These are phyloP conservation scores for Sorex araneus DNA, from an alignment of 2,113 vertebrate genomes.

Conservation along the genomic window DNA sequence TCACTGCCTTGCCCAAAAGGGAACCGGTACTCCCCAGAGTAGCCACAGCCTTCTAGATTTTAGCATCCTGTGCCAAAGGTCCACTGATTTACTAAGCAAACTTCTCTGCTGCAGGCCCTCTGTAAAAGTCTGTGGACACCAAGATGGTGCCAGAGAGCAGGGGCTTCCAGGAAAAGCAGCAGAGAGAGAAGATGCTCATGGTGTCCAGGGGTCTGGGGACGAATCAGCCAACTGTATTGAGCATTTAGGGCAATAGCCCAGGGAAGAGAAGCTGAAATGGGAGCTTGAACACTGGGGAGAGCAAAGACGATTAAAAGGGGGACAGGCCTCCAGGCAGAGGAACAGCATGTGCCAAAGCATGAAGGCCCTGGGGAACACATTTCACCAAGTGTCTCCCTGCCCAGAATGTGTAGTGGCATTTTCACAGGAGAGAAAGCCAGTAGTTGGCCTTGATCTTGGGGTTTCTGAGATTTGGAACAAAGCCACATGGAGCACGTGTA, in stretches of 20 bases:
- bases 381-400: no score
- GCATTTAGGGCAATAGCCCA: not conserved
- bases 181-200: not conserved
- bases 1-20: not conserved
- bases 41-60: not conserved
- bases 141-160: not conserved
- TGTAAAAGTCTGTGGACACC: not conserved
- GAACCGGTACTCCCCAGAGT: no score
- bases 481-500: not conserved
- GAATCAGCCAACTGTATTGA: not conserved
- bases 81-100: not conserved
- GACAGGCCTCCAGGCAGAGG: constrained; percentile 7
- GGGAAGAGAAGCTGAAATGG: not conserved
- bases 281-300: not conserved
- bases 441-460: not conserved
- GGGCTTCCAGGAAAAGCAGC: not conserved
- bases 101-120: not conserved
- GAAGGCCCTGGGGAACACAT: not conserved
- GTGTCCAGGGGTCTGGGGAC: not conserved
- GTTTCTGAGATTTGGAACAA: not conserved
- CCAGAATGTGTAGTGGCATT: no score
- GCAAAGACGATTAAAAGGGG: not conserved
- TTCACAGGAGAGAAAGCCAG: not conserved
- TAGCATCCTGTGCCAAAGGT: not conserved
- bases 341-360: not conserved